Evolutionary conservation across 2,797 vertebrate species (phyloP).

Genomic region (Peromyscus nudipes): DNA sequence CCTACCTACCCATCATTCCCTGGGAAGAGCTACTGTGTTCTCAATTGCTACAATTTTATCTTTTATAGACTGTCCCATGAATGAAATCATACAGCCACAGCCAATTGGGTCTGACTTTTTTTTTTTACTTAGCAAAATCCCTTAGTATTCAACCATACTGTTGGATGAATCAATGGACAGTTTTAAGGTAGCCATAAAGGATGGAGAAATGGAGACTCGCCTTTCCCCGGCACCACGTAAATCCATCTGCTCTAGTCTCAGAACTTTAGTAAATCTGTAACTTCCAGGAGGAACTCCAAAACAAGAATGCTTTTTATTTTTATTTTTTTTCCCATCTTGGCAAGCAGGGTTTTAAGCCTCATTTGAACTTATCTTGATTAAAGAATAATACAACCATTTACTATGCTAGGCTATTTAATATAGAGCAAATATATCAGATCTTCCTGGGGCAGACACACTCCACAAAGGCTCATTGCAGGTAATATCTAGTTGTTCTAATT

Average conservation of each 20-base stretch:
- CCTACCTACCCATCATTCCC: background rate
- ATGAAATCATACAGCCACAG: background rate
- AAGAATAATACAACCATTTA: background rate
- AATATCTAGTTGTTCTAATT: background rate
- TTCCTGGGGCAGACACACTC: background rate
- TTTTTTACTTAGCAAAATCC: background rate
- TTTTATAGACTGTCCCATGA: background rate
- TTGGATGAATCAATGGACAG: slow-evolving; percentile 6
- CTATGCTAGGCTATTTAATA: background rate
- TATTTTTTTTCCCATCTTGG: background rate
- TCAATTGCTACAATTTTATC: background rate
- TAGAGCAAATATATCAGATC: background rate
- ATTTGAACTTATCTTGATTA: slow-evolving; percentile 36
- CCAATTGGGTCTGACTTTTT: background rate
- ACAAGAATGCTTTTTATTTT: background rate
- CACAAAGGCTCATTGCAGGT: background rate
- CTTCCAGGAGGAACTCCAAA: background rate
- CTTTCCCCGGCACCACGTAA: background rate
- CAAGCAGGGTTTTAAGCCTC: background rate
- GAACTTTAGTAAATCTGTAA: background rate
- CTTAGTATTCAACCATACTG: background rate
- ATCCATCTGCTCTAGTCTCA: background rate
- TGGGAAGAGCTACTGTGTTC: background rate
- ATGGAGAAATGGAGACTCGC: background rate
- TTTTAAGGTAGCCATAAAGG: background rate